Evolutionary conservation across 1,140 invertebrate species (phyloP).

Genomic region (Trichogramma pretiosum): DNA sequence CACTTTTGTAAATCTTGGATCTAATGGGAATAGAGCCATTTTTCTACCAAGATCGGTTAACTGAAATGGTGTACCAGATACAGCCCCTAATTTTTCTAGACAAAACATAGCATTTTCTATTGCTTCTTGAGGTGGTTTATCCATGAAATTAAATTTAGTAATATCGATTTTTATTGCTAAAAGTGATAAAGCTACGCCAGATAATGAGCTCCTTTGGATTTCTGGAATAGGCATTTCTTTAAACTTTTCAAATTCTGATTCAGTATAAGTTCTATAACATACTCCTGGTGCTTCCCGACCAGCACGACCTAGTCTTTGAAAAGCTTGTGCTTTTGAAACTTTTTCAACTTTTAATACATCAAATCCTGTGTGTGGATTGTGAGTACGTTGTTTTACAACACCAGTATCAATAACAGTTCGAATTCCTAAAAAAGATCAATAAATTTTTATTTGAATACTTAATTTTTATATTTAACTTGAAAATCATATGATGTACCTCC

Average conservation of each 20-base stretch:
- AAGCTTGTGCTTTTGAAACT: conserved; percentile 85
- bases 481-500: conserved; percentile 37
- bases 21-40: conserved; percentile 87
- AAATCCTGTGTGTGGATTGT: conserved; percentile 72
- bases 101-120: conserved; percentile 60
- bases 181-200: conserved; percentile 71
- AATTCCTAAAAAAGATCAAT: conserved; percentile 54
- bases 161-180: conserved; percentile 77
- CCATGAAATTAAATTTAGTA: conserved; percentile 82
- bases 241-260: conserved; percentile 61
- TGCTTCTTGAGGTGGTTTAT: conserved; percentile 68
- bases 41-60: conserved; percentile 74
- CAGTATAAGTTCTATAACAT: conserved; percentile 79
- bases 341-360: conserved; percentile 74
- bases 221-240: conserved; percentile 71
- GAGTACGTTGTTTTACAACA: conserved; percentile 80
- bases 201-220: conserved; percentile 72
- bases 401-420: conserved; percentile 92
- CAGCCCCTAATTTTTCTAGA: conserved; percentile 66
- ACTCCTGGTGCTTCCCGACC: conserved; percentile 75
- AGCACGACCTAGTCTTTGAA: conserved; percentile 84
- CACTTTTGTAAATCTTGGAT: conserved; percentile 81
- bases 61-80: conserved; percentile 48
- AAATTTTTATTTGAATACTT: neutral
- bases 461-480: neutral